phyloP scores from a whole-genome alignment of 1,140 invertebrate species.

The Leptinotarsa undecemlineata region DNA sequence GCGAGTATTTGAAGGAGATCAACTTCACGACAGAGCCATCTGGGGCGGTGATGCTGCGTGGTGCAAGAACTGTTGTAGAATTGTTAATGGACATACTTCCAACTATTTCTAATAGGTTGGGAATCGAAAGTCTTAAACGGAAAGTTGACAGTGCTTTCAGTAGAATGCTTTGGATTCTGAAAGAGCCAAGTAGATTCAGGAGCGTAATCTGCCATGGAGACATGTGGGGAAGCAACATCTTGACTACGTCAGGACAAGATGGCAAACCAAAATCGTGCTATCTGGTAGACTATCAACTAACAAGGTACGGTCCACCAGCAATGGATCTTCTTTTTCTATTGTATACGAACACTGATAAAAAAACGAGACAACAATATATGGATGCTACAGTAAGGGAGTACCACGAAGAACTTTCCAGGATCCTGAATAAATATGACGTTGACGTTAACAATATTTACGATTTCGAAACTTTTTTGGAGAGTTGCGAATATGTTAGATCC shows the following conservation, averaged over 20 bases:
- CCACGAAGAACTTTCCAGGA: constrained; percentile 18
- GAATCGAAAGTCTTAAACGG: constrained; percentile 4
- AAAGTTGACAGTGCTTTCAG: constrained; percentile 36
- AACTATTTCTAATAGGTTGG: constrained; percentile 6
- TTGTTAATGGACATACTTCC: constrained; percentile 22
- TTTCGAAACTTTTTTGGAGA: background rate
- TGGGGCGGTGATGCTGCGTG: background rate
- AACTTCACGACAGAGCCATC: background rate
- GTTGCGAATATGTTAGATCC: background rate
- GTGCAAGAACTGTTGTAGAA: background rate
- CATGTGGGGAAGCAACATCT: constrained; percentile 66
- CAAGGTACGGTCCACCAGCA: constrained; percentile 59
- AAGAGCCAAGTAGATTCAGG: constrained; percentile 57
- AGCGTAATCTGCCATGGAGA: constrained; percentile 66
- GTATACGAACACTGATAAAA: constrained; percentile 58
- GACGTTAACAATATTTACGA: constrained; percentile 22
- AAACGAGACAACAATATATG: constrained; percentile 43
- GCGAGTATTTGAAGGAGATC: constrained; percentile 46
- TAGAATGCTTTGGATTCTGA: constrained; percentile 55
- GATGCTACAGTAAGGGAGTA: constrained; percentile 20
- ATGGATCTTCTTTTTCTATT: constrained; percentile 58
- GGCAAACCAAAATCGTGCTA: constrained; percentile 51
- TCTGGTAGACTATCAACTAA: constrained; percentile 68
- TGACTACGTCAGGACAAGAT: constrained; percentile 60
- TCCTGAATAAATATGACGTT: constrained; percentile 13